These are phyloP conservation scores for Heliconius himera DNA, from an alignment of 1,140 invertebrate genomes.

Conservation along the genomic window DNA sequence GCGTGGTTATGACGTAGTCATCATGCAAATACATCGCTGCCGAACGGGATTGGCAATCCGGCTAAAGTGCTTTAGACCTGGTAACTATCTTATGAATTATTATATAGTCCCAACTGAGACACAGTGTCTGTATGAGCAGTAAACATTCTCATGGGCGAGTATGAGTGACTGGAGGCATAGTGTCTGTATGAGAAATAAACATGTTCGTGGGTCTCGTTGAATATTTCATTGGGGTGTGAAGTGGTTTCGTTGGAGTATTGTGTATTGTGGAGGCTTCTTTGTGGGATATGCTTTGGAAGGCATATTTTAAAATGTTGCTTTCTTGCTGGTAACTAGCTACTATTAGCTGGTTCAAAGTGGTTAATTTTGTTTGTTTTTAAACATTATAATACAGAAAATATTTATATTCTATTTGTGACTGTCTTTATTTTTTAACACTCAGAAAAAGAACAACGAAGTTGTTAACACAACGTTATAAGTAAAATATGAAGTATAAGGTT, in stretches of 20 bases:
- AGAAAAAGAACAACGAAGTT: too few species aligned
- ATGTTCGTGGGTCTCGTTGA: background rate
- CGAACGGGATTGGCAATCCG: conserved; percentile 63
- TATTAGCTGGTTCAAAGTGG: too few species aligned
- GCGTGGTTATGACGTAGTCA: conserved; percentile 59
- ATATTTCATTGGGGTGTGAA: conserved; percentile 21
- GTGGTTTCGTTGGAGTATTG: background rate
- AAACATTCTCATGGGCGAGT: background rate
- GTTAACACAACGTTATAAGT: too few species aligned
- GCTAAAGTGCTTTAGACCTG: conserved; percentile 60
- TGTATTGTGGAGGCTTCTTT: background rate
- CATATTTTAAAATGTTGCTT: too few species aligned
- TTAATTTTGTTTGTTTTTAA: too few species aligned
- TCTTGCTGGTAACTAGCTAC: too few species aligned
- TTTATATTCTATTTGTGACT: too few species aligned
- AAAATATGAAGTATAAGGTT: too few species aligned
- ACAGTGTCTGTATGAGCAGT: background rate
- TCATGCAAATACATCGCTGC: conserved; percentile 61
- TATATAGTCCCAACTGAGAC: conserved; percentile 27
- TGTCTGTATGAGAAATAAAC: conserved; percentile 15
- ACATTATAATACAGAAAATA: too few species aligned
- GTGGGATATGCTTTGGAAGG: background rate
- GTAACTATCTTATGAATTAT: conserved; percentile 72
- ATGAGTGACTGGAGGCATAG: conserved; percentile 1
- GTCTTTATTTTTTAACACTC: too few species aligned